Conservation (phyloP, 2,113 vertebrate species). For the Rhodinocichla rosea region DNA sequence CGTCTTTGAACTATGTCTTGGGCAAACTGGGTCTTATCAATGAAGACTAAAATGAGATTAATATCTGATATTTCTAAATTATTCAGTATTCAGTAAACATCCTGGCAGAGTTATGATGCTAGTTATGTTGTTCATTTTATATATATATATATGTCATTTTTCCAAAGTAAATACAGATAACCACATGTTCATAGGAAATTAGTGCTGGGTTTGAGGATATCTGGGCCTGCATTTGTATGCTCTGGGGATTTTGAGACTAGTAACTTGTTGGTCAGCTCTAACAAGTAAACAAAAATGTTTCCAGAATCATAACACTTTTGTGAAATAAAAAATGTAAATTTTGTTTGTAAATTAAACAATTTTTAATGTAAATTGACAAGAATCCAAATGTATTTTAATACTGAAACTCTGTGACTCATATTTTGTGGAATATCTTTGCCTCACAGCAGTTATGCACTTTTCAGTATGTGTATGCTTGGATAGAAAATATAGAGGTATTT, state of each 20-base stretch:
- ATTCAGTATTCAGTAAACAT: not conserved
- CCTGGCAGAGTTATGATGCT: not conserved
- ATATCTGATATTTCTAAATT: not conserved
- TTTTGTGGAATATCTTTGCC: not conserved
- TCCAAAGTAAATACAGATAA: not conserved
- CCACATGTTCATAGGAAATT: not conserved
- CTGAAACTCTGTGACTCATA: not conserved
- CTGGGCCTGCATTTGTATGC: not conserved
- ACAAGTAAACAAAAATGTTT: not conserved
- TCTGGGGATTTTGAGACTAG: not conserved
- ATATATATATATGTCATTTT: not conserved
- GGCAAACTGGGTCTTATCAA: not conserved
- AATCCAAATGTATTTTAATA: not conserved
- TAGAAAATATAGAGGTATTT: not conserved
- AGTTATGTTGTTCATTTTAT: conserved; percentile 7
- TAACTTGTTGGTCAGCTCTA: not conserved
- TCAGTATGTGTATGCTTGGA: not conserved
- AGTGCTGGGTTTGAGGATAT: not conserved
- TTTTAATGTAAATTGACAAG: not conserved
- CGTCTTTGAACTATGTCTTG: not conserved
- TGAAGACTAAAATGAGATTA: not conserved
- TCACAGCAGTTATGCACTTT: not conserved
- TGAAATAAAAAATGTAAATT: not conserved
- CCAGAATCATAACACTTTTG: not conserved
- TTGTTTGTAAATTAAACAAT: not conserved